Base-by-base conservation (phyloP, 2,797 vertebrate genomes). In the Megalops cyprinoides region DNA sequence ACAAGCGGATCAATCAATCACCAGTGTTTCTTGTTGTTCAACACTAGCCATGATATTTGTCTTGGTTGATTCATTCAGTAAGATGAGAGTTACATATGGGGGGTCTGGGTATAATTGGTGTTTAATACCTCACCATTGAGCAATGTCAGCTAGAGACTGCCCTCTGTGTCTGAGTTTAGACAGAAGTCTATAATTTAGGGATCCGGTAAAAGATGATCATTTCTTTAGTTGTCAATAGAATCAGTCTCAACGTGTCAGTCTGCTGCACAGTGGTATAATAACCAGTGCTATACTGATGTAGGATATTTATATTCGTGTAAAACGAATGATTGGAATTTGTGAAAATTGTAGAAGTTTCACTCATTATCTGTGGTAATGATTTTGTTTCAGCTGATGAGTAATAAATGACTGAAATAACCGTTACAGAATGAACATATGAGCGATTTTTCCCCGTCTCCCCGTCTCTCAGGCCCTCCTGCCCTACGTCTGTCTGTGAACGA, bases 401-500 rank as follows among this genome's bases (percentile, higher is more conserved):
- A 55, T 55, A 71, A 28, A 42, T 39, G 37, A 73, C 58, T 44
- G 23, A 37, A 37, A 74, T 44, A 37, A 10, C 39, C 28, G 31
- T 34, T 44, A 3, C 14, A 42, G 23, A 53, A 44, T 44, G 39
- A 67, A n/a, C n/a, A n/a, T n/a, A n/a, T n/a, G n/a, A n/a, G n/a
- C n/a, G n/a, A n/a, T n/a, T n/a, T n/a, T n/a, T n/a, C n/a, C 6
- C 37, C 62, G 14, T 78, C 15, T 62, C 58, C 28, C 18, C 1
- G 28, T 49, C 4, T 28, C n/a, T 37, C 51, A 99, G 98, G 94
- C 56, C 96, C 98, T 1, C 97, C 98, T 12, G 91, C 96, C 73
- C 92, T 99, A 86, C 97, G 96, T 82, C 89, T 98, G 84, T 98
- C 98, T 0, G 96, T 97, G 85, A 97, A 98, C 0, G 98, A 99